Base-by-base conservation (phyloP, 2,797 vertebrate genomes). In the Myotis pilosus region DNA sequence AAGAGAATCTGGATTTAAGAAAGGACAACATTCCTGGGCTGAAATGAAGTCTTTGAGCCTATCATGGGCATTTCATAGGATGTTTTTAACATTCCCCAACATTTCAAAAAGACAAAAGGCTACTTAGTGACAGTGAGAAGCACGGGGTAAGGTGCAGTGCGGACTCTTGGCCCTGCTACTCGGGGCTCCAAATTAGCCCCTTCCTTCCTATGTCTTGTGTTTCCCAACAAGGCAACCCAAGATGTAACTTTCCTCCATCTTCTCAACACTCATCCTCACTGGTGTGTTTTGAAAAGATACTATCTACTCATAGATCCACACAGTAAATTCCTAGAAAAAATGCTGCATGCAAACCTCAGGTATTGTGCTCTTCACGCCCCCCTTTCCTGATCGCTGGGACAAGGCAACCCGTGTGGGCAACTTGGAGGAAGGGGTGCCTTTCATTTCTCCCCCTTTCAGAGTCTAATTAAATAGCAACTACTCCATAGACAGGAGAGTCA, bases 171-270 rank as follows among this genome's bases (percentile, higher is more conserved):
- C n/a, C 8, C 30, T 55, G 19, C 44, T 1, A 1, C 12, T 2
- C 2, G 25, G 12, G 47, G 2, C 13, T 72, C 88, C 30, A 2
- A 62, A 69, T 71, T n/a, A 86, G 15, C 28, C 33, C 25, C 23
- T 90, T 89, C 22, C 33, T 87, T 47, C 62, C 38, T n/a, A 8
- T 7, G 68, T 15, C 28, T 93, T 80, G 1, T 53, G 38, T 68
- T 92, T 92, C 60, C 36, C 66, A 53, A 84, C 44, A 66, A 22
- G 44, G 47, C 93, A 95, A 92, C 62, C 28, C 38, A 86, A 60
- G 23, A 30, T 11, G 28, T 4, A 57, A 41, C 33, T 20, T 71
- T 72, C 66, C 23, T 6, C 49, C 13, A 49, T 57, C 6, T 74
- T 94, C 28, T 86, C 38, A 36, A 66, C 8, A 33, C 22, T 82